Conservation (phyloP, 2,113 vertebrate genomes). For the Panthera tigris region DNA sequence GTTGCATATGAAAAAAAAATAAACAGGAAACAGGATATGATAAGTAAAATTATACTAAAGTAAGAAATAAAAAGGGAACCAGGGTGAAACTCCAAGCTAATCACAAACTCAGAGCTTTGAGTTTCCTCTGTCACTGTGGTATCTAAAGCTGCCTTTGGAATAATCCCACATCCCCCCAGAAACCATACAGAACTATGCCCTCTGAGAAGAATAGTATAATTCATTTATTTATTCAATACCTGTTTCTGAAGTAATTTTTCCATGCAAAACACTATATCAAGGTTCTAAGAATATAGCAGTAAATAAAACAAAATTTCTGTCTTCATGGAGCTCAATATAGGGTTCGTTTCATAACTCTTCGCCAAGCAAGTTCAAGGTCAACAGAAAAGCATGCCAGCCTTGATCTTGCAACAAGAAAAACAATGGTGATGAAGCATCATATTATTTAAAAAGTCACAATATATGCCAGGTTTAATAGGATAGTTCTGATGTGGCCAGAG, state of each 20-base stretch:
- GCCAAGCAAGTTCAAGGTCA: neutral
- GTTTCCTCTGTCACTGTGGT: neutral
- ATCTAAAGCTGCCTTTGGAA: neutral
- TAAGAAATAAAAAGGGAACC: neutral
- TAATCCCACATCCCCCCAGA: neutral
- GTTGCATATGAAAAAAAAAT: neutral
- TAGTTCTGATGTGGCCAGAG: neutral
- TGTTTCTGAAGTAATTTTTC: neutral
- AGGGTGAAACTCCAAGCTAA: constrained; percentile 1
- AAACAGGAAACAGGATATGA: neutral
- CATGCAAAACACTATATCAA: neutral
- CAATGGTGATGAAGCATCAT: neutral
- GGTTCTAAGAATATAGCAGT: neutral
- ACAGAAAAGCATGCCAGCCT: neutral
- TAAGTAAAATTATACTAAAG: constrained; percentile 20
- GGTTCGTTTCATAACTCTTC: neutral
- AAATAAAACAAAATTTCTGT: constrained; percentile 23
- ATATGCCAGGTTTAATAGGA: neutral
- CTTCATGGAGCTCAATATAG: neutral
- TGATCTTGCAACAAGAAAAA: constrained; percentile 5
- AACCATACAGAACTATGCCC: neutral
- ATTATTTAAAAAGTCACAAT: constrained; percentile 39
- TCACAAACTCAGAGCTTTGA: neutral
- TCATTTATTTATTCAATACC: constrained; percentile 2
- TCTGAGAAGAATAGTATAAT: neutral